Base-by-base conservation (phyloP, 1,140 invertebrate species). In the Drosophila albomicans region DNA sequence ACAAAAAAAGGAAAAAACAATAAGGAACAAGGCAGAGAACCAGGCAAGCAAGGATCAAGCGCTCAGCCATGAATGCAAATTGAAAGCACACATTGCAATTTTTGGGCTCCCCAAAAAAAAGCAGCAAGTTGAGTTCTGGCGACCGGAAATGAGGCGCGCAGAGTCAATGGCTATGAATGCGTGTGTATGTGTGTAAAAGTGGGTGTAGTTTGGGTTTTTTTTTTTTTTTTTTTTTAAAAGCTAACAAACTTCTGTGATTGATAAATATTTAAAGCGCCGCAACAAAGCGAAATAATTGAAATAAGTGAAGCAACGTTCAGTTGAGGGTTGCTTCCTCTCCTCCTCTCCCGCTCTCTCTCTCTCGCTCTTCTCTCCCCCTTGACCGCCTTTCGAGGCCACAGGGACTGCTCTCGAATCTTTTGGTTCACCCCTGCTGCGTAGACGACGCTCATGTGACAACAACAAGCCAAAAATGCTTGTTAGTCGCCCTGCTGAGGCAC, bases 201-300 rank as follows among this genome's bases (percentile, higher is more conserved):
- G 2, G 32, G 6, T 7, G 49, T 52, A 25, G 46, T 15, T 41
- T 8, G 16, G 35, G n/a, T 43, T 51, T 43, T 25, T 41, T 35
- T 51, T 16, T 43, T 51, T 43, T 25, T 41, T 35, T 51, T 57
- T 48, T 13, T 45, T 43, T 45, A 38, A 68, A 80, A 64, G 75
- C 78, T 63, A 89, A 79, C 78, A 74, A 89, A 85, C 85, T 89
- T 80, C 72, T 66, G 71, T 89, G 86, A 89, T 89, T 89, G 86
- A 89, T 89, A 89, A 89, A 89, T 89, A 89, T 89, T 89, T 89
- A 89, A 89, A 81, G 85, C 81, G 75, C 78, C 89, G 78, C 81
- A 89, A 79, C 85, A 89, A 89, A 84, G 85, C 85, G 79, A 89
- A 89, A 89, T 88, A 88, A 88, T 88, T 88, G 85, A 88, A 89